Evolutionary conservation across 2,888 invertebrate genomes (phyloP).

Genomic region (Chydorus sphaericus): DNA sequence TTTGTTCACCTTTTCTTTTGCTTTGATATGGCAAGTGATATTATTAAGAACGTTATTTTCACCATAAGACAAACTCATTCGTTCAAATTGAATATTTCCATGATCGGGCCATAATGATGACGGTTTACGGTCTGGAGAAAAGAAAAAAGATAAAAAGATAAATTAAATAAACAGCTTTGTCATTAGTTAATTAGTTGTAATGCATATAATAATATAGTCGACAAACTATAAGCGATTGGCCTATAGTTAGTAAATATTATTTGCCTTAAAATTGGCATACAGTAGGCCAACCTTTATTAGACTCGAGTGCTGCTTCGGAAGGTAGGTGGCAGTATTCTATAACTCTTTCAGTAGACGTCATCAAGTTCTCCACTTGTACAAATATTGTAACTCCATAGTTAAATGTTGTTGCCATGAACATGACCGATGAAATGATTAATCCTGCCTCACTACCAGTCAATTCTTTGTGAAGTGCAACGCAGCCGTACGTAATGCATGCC

Average conservation of each 20-base stretch:
- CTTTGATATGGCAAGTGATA: constrained; percentile 28
- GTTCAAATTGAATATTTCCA: no score
- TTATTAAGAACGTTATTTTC: constrained; percentile 31
- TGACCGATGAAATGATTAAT: constrained; percentile 24
- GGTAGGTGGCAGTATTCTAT: constrained; percentile 57
- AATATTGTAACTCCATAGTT: constrained; percentile 85
- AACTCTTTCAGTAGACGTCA: constrained; percentile 40
- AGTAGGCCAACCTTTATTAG: neutral
- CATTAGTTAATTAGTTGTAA: no score
- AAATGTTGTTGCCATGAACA: constrained; percentile 27
- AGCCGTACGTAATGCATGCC: constrained; percentile 66
- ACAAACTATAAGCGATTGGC: no score
- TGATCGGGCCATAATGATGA: no score
- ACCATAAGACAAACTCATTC: no score
- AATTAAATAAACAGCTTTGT: no score
- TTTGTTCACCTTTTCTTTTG: constrained; percentile 30
- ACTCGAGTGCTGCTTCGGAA: constrained; percentile 46
- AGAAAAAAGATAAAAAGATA: no score
- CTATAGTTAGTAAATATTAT: no score
- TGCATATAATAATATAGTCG: no score
- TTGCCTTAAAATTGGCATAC: no score
- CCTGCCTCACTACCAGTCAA: constrained; percentile 24
- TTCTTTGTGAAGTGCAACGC: constrained; percentile 47
- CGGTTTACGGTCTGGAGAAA: no score
- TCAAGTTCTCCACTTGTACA: constrained; percentile 70